Evolutionary conservation across 2,888 invertebrate genomes (phyloP), one percentile per base, ranked within the genome.

Genomic region (Zonitis immaculata): DNA sequence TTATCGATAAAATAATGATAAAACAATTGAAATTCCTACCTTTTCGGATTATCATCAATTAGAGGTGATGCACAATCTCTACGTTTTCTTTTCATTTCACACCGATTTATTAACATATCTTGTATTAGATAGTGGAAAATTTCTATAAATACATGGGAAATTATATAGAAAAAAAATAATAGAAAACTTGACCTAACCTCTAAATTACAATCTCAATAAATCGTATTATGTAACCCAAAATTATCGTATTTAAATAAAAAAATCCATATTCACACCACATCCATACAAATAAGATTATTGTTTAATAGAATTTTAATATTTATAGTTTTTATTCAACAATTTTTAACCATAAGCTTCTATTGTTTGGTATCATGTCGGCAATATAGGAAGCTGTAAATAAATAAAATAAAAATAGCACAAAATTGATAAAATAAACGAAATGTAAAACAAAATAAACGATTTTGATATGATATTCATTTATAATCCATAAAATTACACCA

Each of bases 1-100:
- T n/a, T n/a, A n/a, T n/a, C n/a, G 25, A 47, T 18, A 12, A 42
- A 11, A 44, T 25, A 2, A 16, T 42, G 12, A 5, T 12, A 11
- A 28, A 8, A 22, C 3, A 18, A 51, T 26, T 39, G 30, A 16
- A 42, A 22, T 30, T 16, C 54, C 45, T 66, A 78, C 78, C 78
- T 75, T 69, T 79, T 79, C 8, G 78, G 78, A 54, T 74, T 74
- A 51, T 77, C 77, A 54, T 74, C 74, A 32, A 75, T 53, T 42
- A 74, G 55, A 44, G 67, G 69, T 16, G 68, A 68, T 6, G 65
- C 49, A 44, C 68, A 67, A 28, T 64, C 75, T 63, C 75, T 76
- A 30, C 75, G 71, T 63, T 76, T 75, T 54, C 76, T 63, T 62
- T 77, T 77, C 64, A 73, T 72, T 54, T 74, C 72, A 62, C 70